Evolutionary conservation across 1,140 invertebrate genomes (phyloP), one percentile per base, ranked within the genome.

Genomic region (Xylocopa sonorina): DNA sequence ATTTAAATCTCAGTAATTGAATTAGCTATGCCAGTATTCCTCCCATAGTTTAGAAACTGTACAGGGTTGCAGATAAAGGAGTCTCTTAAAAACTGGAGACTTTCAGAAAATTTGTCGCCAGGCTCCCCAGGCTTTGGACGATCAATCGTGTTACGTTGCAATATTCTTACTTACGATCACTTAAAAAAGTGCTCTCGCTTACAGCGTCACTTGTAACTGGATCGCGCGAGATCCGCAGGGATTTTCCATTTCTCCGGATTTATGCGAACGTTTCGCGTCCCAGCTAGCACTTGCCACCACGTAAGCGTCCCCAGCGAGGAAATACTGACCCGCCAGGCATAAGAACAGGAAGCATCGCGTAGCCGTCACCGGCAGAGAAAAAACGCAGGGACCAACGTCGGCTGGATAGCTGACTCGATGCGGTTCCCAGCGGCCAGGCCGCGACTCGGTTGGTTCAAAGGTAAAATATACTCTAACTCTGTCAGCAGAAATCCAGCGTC

Each of bases 331-430:
- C 64, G 66, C 64, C 80, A n/a, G 50, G 51, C 16, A 24, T 7
- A 34, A 55, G 53, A 78, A 51, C 57, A 48, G 57, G 10, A 53
- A 62, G 16, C 27, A 48, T 46, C 60, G 60, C 51, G 72, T 80
- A 57, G 29, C 43, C 7, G 3, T 5, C 34, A 32, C 7, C 41
- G 3, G 5, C 6, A 18, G 27, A 64, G 34, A 74, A 75, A 78
- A 66, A 84, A 62, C 62, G 10, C 12, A 18, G 46, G 63, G 9
- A 69, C 55, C 69, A 57, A 46, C 66, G 63, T 60, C 38, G n/a
- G 64, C 29, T 41, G 69, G 63, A 71, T 74, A 83, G 82, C 82
- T 83, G 82, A 83, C 71, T 84, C 76, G 46, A 71, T 69, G 55
- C 46, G 67, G 76, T 74, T n/a, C n/a, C 63, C 81, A 51, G 68